Conservation (phyloP, 2,113 vertebrate species). For the Myodes glareolus region DNA sequence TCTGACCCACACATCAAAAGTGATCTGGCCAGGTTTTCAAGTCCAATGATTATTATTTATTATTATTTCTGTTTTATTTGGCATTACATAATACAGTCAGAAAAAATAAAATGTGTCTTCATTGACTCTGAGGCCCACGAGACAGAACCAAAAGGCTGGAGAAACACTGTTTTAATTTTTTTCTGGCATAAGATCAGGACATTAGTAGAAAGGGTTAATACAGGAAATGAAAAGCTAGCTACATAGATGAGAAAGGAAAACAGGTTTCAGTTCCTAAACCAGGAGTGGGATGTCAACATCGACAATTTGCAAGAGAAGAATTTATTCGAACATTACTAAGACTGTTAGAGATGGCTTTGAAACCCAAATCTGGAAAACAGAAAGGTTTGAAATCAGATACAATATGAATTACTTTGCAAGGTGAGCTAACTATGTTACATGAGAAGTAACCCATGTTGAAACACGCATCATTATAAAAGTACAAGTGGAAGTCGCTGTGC, state of each 20-base stretch:
- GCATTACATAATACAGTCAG: background rate
- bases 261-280: background rate
- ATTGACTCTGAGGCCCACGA: background rate
- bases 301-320: background rate
- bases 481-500: background rate
- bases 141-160: background rate
- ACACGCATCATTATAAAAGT: background rate
- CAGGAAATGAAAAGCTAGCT: background rate
- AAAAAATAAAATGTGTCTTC: background rate
- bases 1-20: constrained; percentile 2
- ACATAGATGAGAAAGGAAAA: background rate
- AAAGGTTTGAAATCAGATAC: constrained; percentile 23
- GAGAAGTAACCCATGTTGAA: background rate
- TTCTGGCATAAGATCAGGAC: constrained; percentile 19
- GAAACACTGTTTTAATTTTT: background rate
- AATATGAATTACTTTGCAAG: background rate
- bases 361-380: background rate
- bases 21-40: constrained; percentile 25
- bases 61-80: constrained; percentile 40
- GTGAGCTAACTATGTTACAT: background rate
- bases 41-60: background rate
- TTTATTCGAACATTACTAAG: background rate
- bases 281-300: background rate
- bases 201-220: background rate
- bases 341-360: constrained; percentile 22